Evolutionary conservation across 2,888 invertebrate species (phyloP), one percentile per base, ranked within the genome.

Genomic region (Cheilosia impressa): DNA sequence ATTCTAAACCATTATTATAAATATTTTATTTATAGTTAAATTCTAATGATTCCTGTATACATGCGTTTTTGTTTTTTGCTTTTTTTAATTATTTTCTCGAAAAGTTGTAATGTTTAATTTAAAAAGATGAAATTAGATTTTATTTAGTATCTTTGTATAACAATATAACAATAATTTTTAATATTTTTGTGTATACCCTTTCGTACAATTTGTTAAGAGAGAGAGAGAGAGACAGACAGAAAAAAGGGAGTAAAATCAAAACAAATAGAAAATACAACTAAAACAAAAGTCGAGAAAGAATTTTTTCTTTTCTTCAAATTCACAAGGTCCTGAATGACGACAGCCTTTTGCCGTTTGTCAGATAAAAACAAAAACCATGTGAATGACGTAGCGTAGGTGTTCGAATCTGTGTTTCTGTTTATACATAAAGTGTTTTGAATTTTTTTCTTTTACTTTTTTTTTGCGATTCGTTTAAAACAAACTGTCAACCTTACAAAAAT

Each of bases 1-100:
- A 71, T 65, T 57, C 79, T 69, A 80, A 57, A 78, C 41, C 65
- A 63, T 84, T 75, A 73, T 77, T 66, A 73, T 80, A 76, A 77
- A 79, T 79, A 76, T 57, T 68, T 62, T 71, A 76, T 75, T 84
- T 79, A 66, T 71, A 79, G 34, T 73, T 80, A 72, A 75, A 77
- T 80, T 78, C 60, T 78, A 68, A 83, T 83, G 63, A 78, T 78
- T 78, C 83, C 83, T 83, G 83, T 83, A 83, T 83, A 82, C 77
- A 82, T 82, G 63, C 62, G 65, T 31, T 72, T 72, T 58, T 27
- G 27, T n/a, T 41, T 45, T 38, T 55, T 27, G 5, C 6, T 27
- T 27, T 6, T 27, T 6, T 27, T 27, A 19, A 19, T 43, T 72
- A 27, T 45, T 65, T 75, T 24, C 45, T 62, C 27, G 45, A 62